Conservation (phyloP, 1,140 invertebrate genomes). For the Magallana ariakensis region DNA sequence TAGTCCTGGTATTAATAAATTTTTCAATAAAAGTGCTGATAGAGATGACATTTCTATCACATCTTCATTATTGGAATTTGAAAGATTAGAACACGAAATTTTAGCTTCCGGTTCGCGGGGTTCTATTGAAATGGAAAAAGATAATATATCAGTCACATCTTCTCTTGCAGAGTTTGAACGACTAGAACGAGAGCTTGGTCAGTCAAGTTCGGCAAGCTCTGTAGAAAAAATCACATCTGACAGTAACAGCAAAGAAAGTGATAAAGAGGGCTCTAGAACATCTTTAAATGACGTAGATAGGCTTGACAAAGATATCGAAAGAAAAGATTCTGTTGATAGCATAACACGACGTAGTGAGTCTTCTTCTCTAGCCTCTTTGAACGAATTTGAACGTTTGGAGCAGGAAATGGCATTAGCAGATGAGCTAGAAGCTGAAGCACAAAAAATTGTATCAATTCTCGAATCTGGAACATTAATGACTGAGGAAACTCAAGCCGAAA, state of each 20-base stretch:
- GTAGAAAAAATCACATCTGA: constrained; percentile 72
- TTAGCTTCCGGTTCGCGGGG: constrained; percentile 69
- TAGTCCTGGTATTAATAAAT: constrained; percentile 69
- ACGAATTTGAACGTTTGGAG: constrained; percentile 78
- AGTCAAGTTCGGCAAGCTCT: constrained; percentile 80
- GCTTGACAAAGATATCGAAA: constrained; percentile 71
- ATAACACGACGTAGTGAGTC: constrained; percentile 70
- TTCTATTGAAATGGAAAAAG: constrained; percentile 85
- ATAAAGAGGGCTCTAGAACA: constrained; percentile 81
- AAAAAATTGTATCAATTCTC: constrained; percentile 85
- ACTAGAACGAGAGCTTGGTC: constrained; percentile 90
- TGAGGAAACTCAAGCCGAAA: constrained; percentile 53
- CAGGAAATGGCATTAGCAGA: constrained; percentile 71
- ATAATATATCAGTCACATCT: constrained; percentile 94
- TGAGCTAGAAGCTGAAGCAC: constrained; percentile 77
- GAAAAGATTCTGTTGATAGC: constrained; percentile 70
- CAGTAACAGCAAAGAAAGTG: constrained; percentile 70
- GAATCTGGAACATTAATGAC: constrained; percentile 88
- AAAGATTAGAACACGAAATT: constrained; percentile 79
- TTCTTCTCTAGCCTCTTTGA: constrained; percentile 79
- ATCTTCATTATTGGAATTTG: constrained; percentile 81
- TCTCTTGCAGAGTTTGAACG: constrained; percentile 97
- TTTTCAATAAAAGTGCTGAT: constrained; percentile 79
- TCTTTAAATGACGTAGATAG: constrained; percentile 76
- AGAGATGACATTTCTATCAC: constrained; percentile 79